phyloP scores from a whole-genome alignment of 2,797 vertebrate species.

The Sebastiscus tertius region DNA sequence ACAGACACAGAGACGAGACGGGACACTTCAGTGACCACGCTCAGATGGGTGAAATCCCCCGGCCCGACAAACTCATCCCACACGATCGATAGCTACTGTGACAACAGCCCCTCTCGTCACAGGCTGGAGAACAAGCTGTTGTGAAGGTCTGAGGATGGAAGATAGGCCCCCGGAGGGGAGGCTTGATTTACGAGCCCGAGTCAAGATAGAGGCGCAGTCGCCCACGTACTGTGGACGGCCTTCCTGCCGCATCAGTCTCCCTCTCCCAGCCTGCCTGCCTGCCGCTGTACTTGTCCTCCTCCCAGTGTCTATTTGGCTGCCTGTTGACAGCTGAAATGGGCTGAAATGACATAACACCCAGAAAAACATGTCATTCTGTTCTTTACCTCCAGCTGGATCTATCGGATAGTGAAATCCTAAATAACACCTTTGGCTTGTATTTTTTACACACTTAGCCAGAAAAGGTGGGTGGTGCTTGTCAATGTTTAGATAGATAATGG shows the following conservation, averaged over 20 bases:
- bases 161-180: conserved; percentile 73
- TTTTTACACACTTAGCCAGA: conserved; percentile 22
- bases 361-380: conserved; percentile 39
- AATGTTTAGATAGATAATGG: conserved; percentile 28
- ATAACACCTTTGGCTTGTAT: conserved; percentile 47
- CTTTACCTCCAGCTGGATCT: conserved; percentile 32
- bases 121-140: conserved; percentile 77
- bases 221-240: conserved; percentile 64
- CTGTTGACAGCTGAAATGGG: conserved; percentile 63
- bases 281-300: conserved; percentile 51
- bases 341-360: conserved; percentile 58
- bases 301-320: conserved; percentile 50
- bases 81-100: conserved; percentile 78
- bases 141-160: conserved; percentile 76
- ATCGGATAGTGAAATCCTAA: conserved; percentile 24
- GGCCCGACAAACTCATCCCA: conserved; percentile 74
- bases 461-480: not conserved
- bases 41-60: conserved; percentile 72
- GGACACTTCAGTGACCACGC: conserved; percentile 66
- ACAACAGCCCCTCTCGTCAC: conserved; percentile 76
- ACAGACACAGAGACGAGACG: conserved; percentile 63
- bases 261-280: conserved; percentile 29
- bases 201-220: conserved; percentile 70
- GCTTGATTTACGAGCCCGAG: conserved; percentile 76
- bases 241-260: conserved; percentile 72